Percentiles rank a stretch among this genome's conserved stretches.
Conservation (phyloP, 2,888 invertebrate species). For the Hydroisotoma schaefferi region DNA sequence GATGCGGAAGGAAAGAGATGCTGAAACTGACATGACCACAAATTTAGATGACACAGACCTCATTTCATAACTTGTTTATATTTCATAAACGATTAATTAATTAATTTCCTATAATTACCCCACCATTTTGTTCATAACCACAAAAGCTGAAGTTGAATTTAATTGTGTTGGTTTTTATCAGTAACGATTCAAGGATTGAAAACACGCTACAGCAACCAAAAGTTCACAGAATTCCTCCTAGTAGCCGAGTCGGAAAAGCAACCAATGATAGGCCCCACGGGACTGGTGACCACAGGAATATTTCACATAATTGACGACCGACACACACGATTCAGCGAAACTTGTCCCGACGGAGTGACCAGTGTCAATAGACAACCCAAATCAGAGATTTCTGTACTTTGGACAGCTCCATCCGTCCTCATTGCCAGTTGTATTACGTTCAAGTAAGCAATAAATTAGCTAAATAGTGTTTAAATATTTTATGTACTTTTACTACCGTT, state of each 20-base stretch:
- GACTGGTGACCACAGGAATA: conserved; percentile 56
- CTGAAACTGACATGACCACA: no score
- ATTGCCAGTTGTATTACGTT: conserved; percentile 56
- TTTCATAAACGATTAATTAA: no score
- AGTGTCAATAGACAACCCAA: conserved; percentile 73
- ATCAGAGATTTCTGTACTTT: conserved; percentile 74
- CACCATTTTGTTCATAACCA: no score
- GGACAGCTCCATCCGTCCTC: conserved; percentile 70
- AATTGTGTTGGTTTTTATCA: no score
- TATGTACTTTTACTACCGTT: no score
- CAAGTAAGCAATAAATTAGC: conserved; percentile 51
- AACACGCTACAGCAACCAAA: conserved; percentile 50
- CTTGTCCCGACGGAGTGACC: conserved; percentile 77
- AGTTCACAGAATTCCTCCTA: conserved; percentile 73
- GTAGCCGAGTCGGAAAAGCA: conserved; percentile 62
- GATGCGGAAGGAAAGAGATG: no score
- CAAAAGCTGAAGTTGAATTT: no score
- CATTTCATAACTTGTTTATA: no score
- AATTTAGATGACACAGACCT: no score
- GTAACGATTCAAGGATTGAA: conserved; percentile 52
- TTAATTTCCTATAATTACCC: no score
- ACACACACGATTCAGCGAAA: conserved; percentile 74
- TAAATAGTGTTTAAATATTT: no score
- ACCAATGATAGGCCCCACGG: conserved; percentile 50
- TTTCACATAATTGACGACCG: conserved; percentile 68